These are phyloP conservation scores for Eudyptes chrysolophus DNA, from an alignment of 2,113 vertebrate genomes.

Conservation along the genomic window DNA sequence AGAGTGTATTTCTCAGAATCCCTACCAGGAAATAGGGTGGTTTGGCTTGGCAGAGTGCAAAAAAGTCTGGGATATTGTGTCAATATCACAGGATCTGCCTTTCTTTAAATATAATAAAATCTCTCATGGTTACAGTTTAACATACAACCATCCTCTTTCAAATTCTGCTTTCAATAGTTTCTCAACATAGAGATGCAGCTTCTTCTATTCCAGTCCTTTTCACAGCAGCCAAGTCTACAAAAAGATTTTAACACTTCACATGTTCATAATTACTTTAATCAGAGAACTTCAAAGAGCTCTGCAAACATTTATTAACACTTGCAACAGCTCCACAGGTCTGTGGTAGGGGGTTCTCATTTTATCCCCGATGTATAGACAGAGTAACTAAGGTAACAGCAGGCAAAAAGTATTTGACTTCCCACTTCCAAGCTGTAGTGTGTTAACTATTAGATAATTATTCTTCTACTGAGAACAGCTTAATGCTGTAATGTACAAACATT, in stretches of 20 bases:
- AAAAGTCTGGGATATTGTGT: neutral
- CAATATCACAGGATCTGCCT: neutral
- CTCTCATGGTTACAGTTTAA: neutral
- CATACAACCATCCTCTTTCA: neutral
- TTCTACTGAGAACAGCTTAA: neutral
- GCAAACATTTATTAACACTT: conserved; percentile 40
- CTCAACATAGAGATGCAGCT: neutral
- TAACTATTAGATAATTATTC: conserved; percentile 43
- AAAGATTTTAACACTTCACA: conserved; percentile 41
- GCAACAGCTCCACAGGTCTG: conserved; percentile 4
- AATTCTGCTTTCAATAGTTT: conserved; percentile 1
- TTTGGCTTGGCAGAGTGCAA: neutral
- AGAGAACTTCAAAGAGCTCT: conserved; percentile 2
- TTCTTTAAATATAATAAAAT: conserved; percentile 8
- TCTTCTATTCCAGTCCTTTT: conserved; percentile 20
- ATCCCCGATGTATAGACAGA: neutral
- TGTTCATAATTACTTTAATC: conserved; percentile 4
- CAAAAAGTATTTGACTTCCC: conserved; percentile 53
- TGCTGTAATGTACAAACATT: conserved; percentile 29
- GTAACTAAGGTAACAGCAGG: conserved; percentile 59
- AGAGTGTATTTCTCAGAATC: neutral
- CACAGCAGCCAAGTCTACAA: conserved; percentile 17
- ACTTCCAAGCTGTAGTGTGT: conserved; percentile 47
- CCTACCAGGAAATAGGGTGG: neutral
- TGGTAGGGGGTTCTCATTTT: conserved; percentile 18